Percentiles rank a stretch among this genome's conserved stretches.
These are phyloP conservation scores for Enteromius anoplus DNA, from an alignment of 2,797 vertebrate genomes.

Conservation along the genomic window DNA sequence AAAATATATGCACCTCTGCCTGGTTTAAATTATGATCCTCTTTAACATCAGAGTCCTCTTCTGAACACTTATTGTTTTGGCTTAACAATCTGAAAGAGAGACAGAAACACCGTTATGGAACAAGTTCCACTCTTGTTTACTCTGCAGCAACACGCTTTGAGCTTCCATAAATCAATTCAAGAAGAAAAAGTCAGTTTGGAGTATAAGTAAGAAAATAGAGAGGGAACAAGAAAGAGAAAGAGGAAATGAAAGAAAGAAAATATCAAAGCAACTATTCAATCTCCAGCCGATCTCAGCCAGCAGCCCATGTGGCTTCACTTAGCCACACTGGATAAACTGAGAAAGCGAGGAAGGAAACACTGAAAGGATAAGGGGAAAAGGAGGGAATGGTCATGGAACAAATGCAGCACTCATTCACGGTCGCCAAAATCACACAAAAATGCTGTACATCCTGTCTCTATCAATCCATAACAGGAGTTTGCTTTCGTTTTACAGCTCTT, in stretches of 20 bases:
- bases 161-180: conserved; percentile 13
- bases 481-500: conserved; percentile 1
- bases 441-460: conserved; percentile 40
- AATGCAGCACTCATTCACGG: conserved; percentile 23
- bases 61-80: conserved; percentile 53
- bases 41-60: conserved; percentile 54
- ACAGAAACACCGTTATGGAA: neutral
- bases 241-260: conserved; percentile 7
- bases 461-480: conserved; percentile 17
- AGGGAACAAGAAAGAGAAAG: neutral
- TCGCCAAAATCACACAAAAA: conserved; percentile 38
- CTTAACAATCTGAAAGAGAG: conserved; percentile 70
- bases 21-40: conserved; percentile 64
- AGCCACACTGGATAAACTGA: conserved; percentile 37
- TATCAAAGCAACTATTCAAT: conserved; percentile 17
- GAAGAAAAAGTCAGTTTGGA: conserved; percentile 13
- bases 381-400: conserved; percentile 37
- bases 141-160: neutral
- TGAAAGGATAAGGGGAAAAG: conserved; percentile 30
- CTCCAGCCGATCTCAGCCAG: conserved; percentile 14
- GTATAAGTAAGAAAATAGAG: neutral
- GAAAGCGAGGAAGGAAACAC: conserved; percentile 33
- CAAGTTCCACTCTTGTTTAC: conserved; percentile 11
- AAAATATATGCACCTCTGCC: conserved; percentile 67
- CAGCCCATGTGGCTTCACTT: conserved; percentile 35